phyloP scores from a whole-genome alignment of 2,113 vertebrate genomes.

The Perca schrenkii region DNA sequence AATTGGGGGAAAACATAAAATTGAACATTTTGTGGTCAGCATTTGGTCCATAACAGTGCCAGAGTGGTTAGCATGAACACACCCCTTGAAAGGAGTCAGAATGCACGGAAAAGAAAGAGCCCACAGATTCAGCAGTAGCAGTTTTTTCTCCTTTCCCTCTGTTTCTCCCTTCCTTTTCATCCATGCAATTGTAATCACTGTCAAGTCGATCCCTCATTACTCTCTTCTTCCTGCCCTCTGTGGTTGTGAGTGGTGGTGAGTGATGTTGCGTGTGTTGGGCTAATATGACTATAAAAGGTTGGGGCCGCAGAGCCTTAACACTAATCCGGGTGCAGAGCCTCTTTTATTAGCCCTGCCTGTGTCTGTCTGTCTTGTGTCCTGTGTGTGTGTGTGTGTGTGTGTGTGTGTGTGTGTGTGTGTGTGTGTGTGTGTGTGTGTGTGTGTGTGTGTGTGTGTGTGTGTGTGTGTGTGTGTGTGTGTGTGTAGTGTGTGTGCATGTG shows the following conservation, averaged over 20 bases:
- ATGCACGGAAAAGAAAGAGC: slow-evolving; percentile 27
- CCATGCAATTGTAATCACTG: slow-evolving; percentile 39
- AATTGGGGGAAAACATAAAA: slow-evolving; percentile 40
- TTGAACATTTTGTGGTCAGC: slow-evolving; percentile 54
- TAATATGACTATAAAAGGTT: slow-evolving; percentile 83
- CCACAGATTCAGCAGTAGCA: slow-evolving; percentile 9
- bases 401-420: slow-evolving; percentile 8
- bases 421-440: neutral
- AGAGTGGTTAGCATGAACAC: slow-evolving; percentile 44
- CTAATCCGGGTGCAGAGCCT: slow-evolving; percentile 71
- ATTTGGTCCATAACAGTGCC: slow-evolving; percentile 38
- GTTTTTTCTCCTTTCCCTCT: neutral
- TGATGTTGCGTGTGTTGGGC: slow-evolving; percentile 75
- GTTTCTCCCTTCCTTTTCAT: slow-evolving; percentile 17
- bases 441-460: neutral
- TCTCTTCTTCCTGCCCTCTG: slow-evolving; percentile 39
- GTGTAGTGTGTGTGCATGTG: too few relatives aligned
- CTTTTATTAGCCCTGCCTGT: slow-evolving; percentile 75
- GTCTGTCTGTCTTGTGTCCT: slow-evolving; percentile 54
- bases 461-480: neutral
- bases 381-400: slow-evolving; percentile 41
- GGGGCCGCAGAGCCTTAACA: slow-evolving; percentile 67
- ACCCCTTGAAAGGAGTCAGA: slow-evolving; percentile 43
- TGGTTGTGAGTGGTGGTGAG: slow-evolving; percentile 48
- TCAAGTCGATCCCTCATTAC: slow-evolving; percentile 44